Base-by-base conservation (phyloP, 2,113 vertebrate genomes). In the Amblyornis subalaris region DNA sequence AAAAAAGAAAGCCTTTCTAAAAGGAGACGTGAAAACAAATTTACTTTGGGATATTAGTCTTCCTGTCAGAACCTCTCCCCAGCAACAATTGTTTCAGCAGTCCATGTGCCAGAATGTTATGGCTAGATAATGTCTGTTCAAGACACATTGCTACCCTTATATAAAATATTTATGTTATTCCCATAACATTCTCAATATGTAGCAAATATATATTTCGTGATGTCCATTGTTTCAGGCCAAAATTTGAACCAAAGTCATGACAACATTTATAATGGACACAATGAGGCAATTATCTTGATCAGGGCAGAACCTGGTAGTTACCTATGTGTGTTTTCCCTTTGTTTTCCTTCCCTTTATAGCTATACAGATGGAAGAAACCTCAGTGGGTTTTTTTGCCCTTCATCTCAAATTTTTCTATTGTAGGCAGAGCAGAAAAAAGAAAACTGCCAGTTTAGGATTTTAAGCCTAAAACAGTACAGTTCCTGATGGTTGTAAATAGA, bases 41-140 rank as follows among this genome's bases (percentile, higher is more conserved):
- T 90, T 88, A 53, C 44, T 85, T 40, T 36, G 48, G 20, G 48
- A 21, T 67, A 74, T 80, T 78, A 64, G 28, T 65, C 66, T 91
- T 96, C 85, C 78, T 93, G 71, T 69, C 88, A 70, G 58, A 94
- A 72, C 20, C 5, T 95, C 93, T 95, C 47, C 8, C 36, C 15
- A n/a, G 48, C 44, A 54, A 44, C 67, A 76, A 79, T 79, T 88
- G 62, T 94, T 96, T 85, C 58, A 82, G 48, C 58, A 54, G 44
- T 62, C 28, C 58, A 15, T 13, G 31, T 76, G 66, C 25, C 70
- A 66, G 50, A 95, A 76, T 91, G 85, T 94, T 91, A 82, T 72
- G 71, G 53, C 81, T 91, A 69, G 48, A 48, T 44, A 45, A 73
- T 85, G 66, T 90, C 91, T 90, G 42, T 91, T 91, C 60, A 85